A percentile compares a stretch with the other conserved stretches of the same genome.
These are phyloP conservation scores for Halocynthia aurantium DNA, from an alignment of 23 tunicate species.

Conservation along the genomic window DNA sequence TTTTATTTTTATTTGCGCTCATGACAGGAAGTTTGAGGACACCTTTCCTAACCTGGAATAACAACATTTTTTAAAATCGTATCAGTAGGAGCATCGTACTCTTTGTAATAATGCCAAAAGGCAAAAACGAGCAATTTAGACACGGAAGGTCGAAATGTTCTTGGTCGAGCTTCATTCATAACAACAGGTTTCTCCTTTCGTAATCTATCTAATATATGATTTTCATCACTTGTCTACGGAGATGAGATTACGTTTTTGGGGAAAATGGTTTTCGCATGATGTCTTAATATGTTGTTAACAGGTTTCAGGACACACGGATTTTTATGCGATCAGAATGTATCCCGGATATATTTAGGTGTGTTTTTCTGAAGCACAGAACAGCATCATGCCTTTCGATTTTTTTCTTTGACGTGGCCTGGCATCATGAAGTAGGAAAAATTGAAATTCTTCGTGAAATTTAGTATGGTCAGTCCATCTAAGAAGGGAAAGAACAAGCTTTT, in stretches of 20 bases:
- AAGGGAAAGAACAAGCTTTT: slow-evolving; percentile 40
- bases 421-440: slow-evolving; percentile 66
- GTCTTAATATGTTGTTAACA: not conserved
- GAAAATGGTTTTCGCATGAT: not conserved
- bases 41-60: slow-evolving; percentile 25
- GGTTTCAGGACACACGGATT: not conserved
- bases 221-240: not conserved
- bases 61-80: not conserved
- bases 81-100: not conserved
- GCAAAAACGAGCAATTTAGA: no score
- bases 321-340: not conserved
- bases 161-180: no score
- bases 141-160: no score
- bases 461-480: slow-evolving; percentile 31
- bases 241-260: not conserved
- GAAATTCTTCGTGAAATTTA: slow-evolving; percentile 59
- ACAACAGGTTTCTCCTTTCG: no score
- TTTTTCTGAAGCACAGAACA: no score
- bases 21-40: slow-evolving; percentile 56
- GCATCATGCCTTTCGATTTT: slow-evolving; percentile 30
- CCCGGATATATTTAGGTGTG: not conserved
- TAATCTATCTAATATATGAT: no score
- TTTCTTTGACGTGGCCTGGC: slow-evolving; percentile 66
- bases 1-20: not conserved
- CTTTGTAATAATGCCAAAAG: no score